Evolutionary conservation across 2,797 vertebrate species (phyloP), one percentile per base, ranked within the genome.

Genomic region (Melanotaenia maccullochi): DNA sequence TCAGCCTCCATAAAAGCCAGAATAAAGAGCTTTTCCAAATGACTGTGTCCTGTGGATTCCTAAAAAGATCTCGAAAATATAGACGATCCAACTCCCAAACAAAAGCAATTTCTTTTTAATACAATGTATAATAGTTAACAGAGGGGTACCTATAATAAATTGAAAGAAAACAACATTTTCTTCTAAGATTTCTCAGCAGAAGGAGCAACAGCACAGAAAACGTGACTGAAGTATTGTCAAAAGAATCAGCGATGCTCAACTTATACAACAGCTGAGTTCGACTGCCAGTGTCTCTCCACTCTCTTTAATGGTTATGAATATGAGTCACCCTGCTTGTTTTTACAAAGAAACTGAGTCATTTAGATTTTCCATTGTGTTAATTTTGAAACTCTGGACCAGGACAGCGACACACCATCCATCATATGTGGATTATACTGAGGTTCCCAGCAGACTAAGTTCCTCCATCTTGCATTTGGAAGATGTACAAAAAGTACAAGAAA

Each of bases 291-390:
- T 40, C 3, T 38, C 40, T 47, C n/a, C 35, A 20, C 60, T 4
- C 54, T 36, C 78, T 73, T 32, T 22, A 28, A 71, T 60, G 51
- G 20, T 84, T 49, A n/a, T 3, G 8, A n/a, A 49, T 49, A 49
- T 49, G 75, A 86, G 44, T 88, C 86, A 89, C 16, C 49, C 47
- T 67, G 72, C 67, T 38, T 64, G 68, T 2, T 66, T 84, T 79
- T 60, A 69, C 59, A 55, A 51, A 66, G 64, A 30, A 54, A 61
- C 61, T 82, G 74, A 89, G 40, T 82, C 84, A 85, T 74, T 60
- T 38, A 40, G 35, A 13, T 65, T 73, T 76, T 22, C 30, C 51
- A 28, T 52, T 30, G 47, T 25, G 66, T 56, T 75, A 35, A 52
- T 33, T 56, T 11, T 51, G 33, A 71, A 68, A 65, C 52, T 61